Evolutionary conservation across 1,140 invertebrate genomes (phyloP), one percentile per base, ranked within the genome.

Genomic region (Notospermus geniculatus): DNA sequence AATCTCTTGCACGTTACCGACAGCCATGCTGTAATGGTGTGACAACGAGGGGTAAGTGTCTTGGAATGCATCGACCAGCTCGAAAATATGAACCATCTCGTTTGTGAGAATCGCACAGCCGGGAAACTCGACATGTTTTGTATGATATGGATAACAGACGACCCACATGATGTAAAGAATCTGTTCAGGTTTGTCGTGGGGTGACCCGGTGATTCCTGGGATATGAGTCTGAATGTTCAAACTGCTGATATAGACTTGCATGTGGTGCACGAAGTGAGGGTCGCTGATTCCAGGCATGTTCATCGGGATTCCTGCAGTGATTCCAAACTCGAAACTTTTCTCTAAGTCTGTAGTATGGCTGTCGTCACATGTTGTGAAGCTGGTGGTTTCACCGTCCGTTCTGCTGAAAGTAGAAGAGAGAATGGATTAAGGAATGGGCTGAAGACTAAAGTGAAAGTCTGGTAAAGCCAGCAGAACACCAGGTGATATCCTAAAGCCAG

Each of bases 51-150:
- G n/a, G n/a, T 56, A 27, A 4, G 22, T 29, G 22, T 29, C 22
- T 19, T 58, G 55, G 0, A 28, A n/a, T 11, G 71, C 50, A 25
- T 58, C 54, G 13, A 65, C 68, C 54, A 80, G 62, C 25, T 68
- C 57, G 25, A 78, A 67, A 19, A 80, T 62, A 56, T 78, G 77
- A 15, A 80, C 54, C 43, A 72, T 70, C 43, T 70, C 70, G 22
- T 74, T 65, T 1, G 76, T 78, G 4, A 80, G 57, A 17, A 72
- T 73, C 15, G 65, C 73, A 67, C 78, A 79, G 56, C 68, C 72
- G 2, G 73, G 67, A 17, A 71, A 63, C 11, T 69, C 17, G 4
- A 46, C 32, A 29, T 61, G 60, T 13, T 65, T 68, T 2, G 66
- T 57, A 1, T 70, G 72, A 46, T 70, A 76, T 53, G 74, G 72